Evolutionary conservation across 2,888 invertebrate species (phyloP).

Genomic region (Agonopterix heracliana): DNA sequence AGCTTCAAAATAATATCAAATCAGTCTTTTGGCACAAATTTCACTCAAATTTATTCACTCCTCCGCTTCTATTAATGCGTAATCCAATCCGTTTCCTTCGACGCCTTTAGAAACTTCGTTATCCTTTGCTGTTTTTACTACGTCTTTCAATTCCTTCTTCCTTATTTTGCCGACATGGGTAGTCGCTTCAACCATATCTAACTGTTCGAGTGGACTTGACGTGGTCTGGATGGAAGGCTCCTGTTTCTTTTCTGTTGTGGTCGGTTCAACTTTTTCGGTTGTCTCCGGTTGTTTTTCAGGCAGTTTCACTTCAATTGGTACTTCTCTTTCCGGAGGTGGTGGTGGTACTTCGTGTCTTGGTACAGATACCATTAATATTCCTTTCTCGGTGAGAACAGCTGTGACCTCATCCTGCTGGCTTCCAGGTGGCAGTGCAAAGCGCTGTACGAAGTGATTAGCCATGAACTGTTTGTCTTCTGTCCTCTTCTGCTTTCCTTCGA

Average conservation of each 20-base stretch:
- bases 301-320: slow-evolving; percentile 51
- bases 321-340: slow-evolving; percentile 54
- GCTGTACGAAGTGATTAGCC: slow-evolving; percentile 62
- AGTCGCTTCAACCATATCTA: slow-evolving; percentile 50
- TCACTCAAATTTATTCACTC: slow-evolving; percentile 8
- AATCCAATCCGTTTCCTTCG: slow-evolving; percentile 54
- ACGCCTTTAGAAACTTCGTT: slow-evolving; percentile 61
- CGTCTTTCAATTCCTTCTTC: slow-evolving; percentile 62
- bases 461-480: slow-evolving; percentile 42
- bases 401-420: slow-evolving; percentile 58
- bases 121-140: slow-evolving; percentile 51
- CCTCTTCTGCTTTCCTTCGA: slow-evolving; percentile 55
- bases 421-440: slow-evolving; percentile 55
- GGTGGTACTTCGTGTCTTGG: slow-evolving; percentile 63
- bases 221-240: not conserved
- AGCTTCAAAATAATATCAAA: slow-evolving; percentile 25
- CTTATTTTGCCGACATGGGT: slow-evolving; percentile 64
- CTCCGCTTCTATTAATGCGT: slow-evolving; percentile 38
- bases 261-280: slow-evolving; percentile 17
- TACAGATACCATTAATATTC: slow-evolving; percentile 47
- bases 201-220: slow-evolving; percentile 37
- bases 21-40: slow-evolving; percentile 53
- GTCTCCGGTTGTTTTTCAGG: slow-evolving; percentile 24
- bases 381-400: slow-evolving; percentile 52
- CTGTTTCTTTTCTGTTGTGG: slow-evolving; percentile 6